Base-by-base conservation (phyloP, 2,888 invertebrate species). In the Tridacna gigas region DNA sequence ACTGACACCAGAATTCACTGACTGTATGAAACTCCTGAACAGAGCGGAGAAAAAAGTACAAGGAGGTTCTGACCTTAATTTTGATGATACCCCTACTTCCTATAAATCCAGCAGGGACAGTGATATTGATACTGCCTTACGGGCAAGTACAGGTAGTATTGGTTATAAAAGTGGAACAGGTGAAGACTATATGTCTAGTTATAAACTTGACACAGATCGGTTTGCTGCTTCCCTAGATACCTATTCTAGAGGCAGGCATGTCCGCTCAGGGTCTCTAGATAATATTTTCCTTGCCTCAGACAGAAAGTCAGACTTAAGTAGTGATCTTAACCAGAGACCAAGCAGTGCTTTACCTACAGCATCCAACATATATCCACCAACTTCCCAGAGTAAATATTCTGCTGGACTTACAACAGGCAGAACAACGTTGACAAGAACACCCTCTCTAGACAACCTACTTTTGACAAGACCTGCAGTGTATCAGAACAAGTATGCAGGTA, bases 21-120 rank as follows among this genome's bases (percentile, higher is more conserved):
- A 94, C 79, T 94, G 94, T 80, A 90, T 94, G 88, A 92, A 92
- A 83, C 86, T 94, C 37, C 86, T 94, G 67, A 92, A 93, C 81
- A 86, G 90, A 69, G 94, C 94, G 18, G 94, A 94, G 83, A 92
- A 90, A 84, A 94, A 93, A 56, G 90, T 94, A 37, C 86, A 89
- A 47, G 71, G 80, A 12, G 85, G 73, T 12, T 74, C 84, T 13
- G 84, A 83, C 25, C 45, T 51, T 15, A 75, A 77, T 15, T 75
- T 69, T 56, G 84, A 84, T 37, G 81, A 77, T 47, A 22, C 76
- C 0, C 56, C 45, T 5, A 48, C 69, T 73, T 22, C 51, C 45
- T 83, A 75, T 28, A 77, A 73, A 28, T 77, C 86, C 12, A 56
- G 25, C 28, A 69, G 47, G 69, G 82, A 74, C 22, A 77, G 48